Evolutionary conservation across 2,113 vertebrate species (phyloP).

Genomic region (Mesitornis unicolor): DNA sequence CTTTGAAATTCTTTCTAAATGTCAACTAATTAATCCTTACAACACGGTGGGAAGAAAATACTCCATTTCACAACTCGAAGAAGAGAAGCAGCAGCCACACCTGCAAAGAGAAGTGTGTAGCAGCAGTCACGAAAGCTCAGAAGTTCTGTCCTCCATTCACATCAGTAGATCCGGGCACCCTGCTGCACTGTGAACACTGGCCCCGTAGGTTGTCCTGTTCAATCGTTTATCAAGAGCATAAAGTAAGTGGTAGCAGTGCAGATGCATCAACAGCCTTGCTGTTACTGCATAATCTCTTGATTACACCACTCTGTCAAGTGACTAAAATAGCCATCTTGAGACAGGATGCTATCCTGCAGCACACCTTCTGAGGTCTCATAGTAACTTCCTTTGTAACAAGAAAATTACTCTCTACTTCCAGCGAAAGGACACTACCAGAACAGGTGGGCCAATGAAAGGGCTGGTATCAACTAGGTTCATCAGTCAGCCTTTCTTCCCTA

Average conservation of each 20-base stretch:
- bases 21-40: background rate
- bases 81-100: background rate
- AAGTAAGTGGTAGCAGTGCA: background rate
- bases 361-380: background rate
- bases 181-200: background rate
- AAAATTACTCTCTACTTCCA: background rate
- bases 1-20: background rate
- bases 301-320: constrained; percentile 1
- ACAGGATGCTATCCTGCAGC: constrained; percentile 9
- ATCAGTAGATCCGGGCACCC: background rate
- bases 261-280: constrained; percentile 27
- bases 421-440: background rate
- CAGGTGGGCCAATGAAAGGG: background rate
- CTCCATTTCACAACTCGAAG: background rate
- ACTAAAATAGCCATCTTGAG: constrained; percentile 49
- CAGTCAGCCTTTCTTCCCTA: background rate
- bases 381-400: constrained; percentile 7
- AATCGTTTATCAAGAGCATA: background rate
- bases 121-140: background rate
- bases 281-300: constrained; percentile 43
- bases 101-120: background rate
- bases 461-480: background rate
- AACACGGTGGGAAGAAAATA: background rate
- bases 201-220: background rate
- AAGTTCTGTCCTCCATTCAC: background rate